These are phyloP conservation scores for Papilio aristodemus DNA, from an alignment of 1,140 invertebrate genomes.

Conservation along the genomic window DNA sequence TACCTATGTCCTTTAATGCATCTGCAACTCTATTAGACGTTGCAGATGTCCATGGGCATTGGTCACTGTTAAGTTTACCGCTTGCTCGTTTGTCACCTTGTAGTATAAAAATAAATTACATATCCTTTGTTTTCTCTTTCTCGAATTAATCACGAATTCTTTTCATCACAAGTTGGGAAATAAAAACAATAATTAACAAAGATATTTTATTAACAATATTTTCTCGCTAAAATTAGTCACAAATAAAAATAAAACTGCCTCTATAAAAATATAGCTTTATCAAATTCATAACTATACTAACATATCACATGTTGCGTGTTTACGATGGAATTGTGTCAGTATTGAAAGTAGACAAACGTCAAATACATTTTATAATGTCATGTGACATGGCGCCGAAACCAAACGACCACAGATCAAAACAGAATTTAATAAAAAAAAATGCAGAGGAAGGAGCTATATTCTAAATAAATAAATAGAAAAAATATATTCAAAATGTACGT, in stretches of 20 bases:
- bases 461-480: background rate
- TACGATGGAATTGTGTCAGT: slow-evolving; percentile 21
- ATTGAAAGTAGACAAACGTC: slow-evolving; percentile 14
- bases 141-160: no score
- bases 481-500: background rate
- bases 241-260: slow-evolving; percentile 45
- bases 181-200: slow-evolving; percentile 37
- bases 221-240: slow-evolving; percentile 52
- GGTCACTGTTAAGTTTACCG: no score
- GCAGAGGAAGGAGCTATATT: background rate
- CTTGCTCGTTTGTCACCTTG: no score
- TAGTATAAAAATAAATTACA: no score
- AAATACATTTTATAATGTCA: background rate
- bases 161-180: background rate
- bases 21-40: no score
- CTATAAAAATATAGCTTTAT: slow-evolving; percentile 62
- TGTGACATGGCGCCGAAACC: slow-evolving; percentile 20
- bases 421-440: slow-evolving; percentile 25
- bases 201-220: slow-evolving; percentile 45
- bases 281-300: slow-evolving; percentile 38
- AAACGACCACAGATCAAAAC: background rate
- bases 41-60: no score
- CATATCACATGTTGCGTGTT: slow-evolving; percentile 40
- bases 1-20: no score
- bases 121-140: no score